These are phyloP conservation scores for Tetragonisca angustula DNA, from an alignment of 2,888 invertebrate species.

Conservation along the genomic window DNA sequence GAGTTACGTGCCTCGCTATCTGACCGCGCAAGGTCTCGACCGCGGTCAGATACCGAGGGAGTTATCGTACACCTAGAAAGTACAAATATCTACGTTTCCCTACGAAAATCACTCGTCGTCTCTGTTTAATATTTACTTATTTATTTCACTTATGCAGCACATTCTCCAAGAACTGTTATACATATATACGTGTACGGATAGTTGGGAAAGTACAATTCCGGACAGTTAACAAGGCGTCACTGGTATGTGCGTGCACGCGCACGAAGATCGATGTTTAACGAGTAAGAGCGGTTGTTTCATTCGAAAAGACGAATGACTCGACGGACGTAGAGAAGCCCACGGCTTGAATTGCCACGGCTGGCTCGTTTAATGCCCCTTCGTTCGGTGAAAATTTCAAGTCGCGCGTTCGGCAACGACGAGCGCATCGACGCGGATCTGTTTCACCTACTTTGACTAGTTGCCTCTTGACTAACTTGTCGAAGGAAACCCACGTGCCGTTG, in stretches of 20 bases:
- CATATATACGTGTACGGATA: neutral
- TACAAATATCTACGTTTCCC: neutral
- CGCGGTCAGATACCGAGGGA: neutral
- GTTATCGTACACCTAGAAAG: neutral
- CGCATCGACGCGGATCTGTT: too few relatives aligned
- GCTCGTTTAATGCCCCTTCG: too few relatives aligned
- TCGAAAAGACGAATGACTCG: neutral
- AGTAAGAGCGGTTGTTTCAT: neutral
- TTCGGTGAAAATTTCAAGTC: conserved; percentile 11
- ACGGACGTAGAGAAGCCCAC: neutral
- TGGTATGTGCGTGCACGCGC: conserved; percentile 23
- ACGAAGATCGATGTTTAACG: neutral
- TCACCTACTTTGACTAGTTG: neutral
- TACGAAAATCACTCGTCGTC: neutral
- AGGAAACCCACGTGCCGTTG: neutral
- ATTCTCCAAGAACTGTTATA: neutral
- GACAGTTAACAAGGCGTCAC: neutral
- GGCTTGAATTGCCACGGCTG: neutral
- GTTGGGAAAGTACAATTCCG: neutral
- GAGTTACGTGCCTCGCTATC: neutral
- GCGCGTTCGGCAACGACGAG: neutral
- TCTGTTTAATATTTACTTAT: neutral
- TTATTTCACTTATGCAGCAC: neutral
- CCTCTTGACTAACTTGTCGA: neutral
- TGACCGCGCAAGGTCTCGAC: neutral